Evolutionary conservation across 2,113 vertebrate genomes (phyloP).

Genomic region (Tylochromis polylepis): DNA sequence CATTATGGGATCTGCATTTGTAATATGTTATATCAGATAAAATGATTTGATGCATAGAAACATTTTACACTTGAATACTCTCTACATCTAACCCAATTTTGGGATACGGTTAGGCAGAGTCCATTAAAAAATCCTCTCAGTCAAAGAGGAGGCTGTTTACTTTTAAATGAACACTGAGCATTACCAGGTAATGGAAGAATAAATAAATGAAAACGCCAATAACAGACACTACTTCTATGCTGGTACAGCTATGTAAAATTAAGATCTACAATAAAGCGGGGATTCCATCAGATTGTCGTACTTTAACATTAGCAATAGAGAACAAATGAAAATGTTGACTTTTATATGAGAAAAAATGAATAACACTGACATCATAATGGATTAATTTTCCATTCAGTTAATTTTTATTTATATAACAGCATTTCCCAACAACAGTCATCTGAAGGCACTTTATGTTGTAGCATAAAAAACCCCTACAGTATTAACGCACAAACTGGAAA

Average conservation of each 20-base stretch:
- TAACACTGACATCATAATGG: not conserved
- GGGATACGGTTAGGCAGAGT: conserved; percentile 31
- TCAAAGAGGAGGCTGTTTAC: conserved; percentile 24
- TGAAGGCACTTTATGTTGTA: not conserved
- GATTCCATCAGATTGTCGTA: conserved; percentile 15
- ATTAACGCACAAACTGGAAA: not conserved
- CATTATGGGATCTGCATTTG: conserved; percentile 18
- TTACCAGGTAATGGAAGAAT: conserved; percentile 52
- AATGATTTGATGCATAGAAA: conserved; percentile 35
- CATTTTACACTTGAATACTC: conserved; percentile 39
- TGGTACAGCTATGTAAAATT: conserved; percentile 10
- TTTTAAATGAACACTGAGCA: conserved; percentile 31
- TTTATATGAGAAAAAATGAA: conserved; percentile 8
- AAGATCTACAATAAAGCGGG: conserved; percentile 13
- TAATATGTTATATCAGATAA: conserved; percentile 28
- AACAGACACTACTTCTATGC: conserved; percentile 5
- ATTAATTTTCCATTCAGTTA: not conserved
- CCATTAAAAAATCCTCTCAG: conserved; percentile 34
- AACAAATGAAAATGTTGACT: not conserved
- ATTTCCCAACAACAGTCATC: not conserved
- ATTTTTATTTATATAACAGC: not conserved
- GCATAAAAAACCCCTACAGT: not conserved
- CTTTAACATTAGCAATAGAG: conserved; percentile 23
- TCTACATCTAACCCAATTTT: conserved; percentile 41
- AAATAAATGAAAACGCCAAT: conserved; percentile 46